Conservation (phyloP, 2,888 invertebrate genomes). For the Steromphala cineraria region DNA sequence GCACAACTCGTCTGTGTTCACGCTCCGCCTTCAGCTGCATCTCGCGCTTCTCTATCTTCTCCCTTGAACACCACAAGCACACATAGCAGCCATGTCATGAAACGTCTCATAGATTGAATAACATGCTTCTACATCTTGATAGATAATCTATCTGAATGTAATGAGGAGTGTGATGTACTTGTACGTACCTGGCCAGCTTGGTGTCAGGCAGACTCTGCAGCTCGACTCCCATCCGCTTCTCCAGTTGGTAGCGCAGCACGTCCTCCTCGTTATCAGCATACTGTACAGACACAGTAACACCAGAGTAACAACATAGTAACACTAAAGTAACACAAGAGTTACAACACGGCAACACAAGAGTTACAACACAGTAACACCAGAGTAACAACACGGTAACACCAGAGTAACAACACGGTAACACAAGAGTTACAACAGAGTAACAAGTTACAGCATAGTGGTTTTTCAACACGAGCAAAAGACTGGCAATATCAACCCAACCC, state of each 20-base stretch:
- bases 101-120: neutral
- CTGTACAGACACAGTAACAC: slow-evolving; percentile 38
- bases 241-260: slow-evolving; percentile 58
- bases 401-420: no score
- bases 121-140: no score
- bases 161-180: no score
- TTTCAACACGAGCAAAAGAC: no score
- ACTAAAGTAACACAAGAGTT: neutral
- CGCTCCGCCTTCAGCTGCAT: slow-evolving; percentile 56
- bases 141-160: no score
- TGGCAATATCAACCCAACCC: no score
- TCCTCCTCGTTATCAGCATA: slow-evolving; percentile 66
- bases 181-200: slow-evolving; percentile 56
- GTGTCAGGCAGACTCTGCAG: slow-evolving; percentile 55
- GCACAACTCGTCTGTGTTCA: slow-evolving; percentile 56
- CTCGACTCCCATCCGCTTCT: slow-evolving; percentile 56
- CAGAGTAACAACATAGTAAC: no score
- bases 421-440: no score
- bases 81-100: neutral
- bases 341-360: no score
- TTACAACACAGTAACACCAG: no score
- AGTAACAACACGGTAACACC: no score
- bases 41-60: slow-evolving; percentile 55
- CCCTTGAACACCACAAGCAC: slow-evolving; percentile 37
- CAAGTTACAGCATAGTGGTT: no score